Conservation (phyloP, 1,140 invertebrate species). For the Trypoxylus dichotomus region DNA sequence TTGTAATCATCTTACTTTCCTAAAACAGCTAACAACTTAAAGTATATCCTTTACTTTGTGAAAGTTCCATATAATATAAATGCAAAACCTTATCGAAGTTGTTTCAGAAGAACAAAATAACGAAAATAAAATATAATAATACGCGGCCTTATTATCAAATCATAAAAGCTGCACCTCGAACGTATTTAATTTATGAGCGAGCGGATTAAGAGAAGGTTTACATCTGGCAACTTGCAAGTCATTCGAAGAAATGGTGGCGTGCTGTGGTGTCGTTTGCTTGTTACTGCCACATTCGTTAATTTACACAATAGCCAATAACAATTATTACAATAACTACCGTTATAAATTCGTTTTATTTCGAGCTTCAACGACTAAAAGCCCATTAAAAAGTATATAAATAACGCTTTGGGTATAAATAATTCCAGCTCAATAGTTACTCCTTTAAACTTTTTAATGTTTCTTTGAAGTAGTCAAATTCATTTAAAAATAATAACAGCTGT, state of each 20-base stretch:
- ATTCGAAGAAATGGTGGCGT: background rate
- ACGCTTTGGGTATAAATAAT: background rate
- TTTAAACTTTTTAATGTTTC: background rate
- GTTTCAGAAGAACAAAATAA: background rate
- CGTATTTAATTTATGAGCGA: background rate
- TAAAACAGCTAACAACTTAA: too few species aligned
- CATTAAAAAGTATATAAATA: background rate
- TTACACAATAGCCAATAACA: conserved; percentile 6
- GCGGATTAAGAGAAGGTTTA: background rate
- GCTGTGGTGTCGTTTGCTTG: background rate
- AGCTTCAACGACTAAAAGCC: background rate
- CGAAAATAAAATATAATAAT: background rate
- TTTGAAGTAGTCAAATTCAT: background rate
- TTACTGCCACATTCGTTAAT: background rate
- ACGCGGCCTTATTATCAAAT: background rate
- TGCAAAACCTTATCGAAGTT: too few species aligned
- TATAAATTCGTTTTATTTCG: background rate
- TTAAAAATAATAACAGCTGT: too few species aligned
- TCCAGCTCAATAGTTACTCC: background rate
- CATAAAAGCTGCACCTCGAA: background rate
- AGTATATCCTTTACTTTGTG: too few species aligned
- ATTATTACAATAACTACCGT: background rate
- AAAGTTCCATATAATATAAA: too few species aligned
- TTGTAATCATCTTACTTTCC: too few species aligned
- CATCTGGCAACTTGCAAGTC: background rate